Evolutionary conservation across 1,140 invertebrate genomes (phyloP).

Genomic region (Drosophila setifemur): DNA sequence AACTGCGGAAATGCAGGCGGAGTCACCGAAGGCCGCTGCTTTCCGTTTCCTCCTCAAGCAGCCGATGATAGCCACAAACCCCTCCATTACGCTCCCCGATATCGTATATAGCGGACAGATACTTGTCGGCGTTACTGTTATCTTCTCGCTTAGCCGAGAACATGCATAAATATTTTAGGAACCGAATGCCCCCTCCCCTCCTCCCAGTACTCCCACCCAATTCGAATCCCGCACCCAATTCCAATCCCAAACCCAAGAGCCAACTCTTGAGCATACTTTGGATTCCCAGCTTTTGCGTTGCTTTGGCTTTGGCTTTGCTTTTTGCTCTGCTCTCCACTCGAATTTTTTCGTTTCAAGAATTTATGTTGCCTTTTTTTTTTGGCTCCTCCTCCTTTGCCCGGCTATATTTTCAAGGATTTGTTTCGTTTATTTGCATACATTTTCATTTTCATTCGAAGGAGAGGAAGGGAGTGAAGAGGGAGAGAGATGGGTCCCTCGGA

Average conservation of each 20-base stretch:
- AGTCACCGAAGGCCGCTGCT: too few species aligned
- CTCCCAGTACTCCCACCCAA: background rate
- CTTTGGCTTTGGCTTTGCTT: slow-evolving; percentile 50
- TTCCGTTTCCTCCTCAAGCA: slow-evolving; percentile 59
- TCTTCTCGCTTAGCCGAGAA: slow-evolving; percentile 3
- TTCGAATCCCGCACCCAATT: background rate
- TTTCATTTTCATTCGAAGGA: slow-evolving; percentile 64
- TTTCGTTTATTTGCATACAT: slow-evolving; percentile 80
- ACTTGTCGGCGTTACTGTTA: slow-evolving; percentile 22
- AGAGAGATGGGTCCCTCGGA: background rate
- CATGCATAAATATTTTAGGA: slow-evolving; percentile 30
- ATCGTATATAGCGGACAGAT: slow-evolving; percentile 7
- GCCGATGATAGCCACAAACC: background rate
- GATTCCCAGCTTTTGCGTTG: slow-evolving; percentile 52
- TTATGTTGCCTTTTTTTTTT: slow-evolving; percentile 41
- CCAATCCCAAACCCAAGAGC: slow-evolving; percentile 1
- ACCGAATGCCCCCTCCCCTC: background rate
- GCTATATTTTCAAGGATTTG: slow-evolving; percentile 69
- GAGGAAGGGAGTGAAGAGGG: too few species aligned
- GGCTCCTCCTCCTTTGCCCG: background rate
- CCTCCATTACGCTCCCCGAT: background rate
- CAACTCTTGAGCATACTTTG: slow-evolving; percentile 38
- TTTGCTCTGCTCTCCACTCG: slow-evolving; percentile 17
- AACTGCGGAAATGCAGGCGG: slow-evolving; percentile 65
- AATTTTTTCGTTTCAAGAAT: slow-evolving; percentile 49